A percentile compares a stretch with the other conserved stretches of the same genome.
These are phyloP conservation scores for Mormyrus proboscirostris DNA, from an alignment of 2,797 vertebrate genomes.

Conservation along the genomic window DNA sequence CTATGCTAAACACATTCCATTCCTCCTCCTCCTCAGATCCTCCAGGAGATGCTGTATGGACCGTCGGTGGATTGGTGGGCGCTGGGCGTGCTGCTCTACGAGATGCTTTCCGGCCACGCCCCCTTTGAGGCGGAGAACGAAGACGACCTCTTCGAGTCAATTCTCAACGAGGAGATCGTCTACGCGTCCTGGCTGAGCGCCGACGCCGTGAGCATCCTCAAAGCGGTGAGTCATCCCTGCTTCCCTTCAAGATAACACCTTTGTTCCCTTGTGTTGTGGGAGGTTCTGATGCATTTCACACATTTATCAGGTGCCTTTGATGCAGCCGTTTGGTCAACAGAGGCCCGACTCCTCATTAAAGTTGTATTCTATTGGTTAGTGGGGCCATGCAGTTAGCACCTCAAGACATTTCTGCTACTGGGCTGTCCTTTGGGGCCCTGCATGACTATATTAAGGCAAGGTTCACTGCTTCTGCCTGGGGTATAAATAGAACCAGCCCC, in stretches of 20 bases:
- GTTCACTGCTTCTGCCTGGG: slow-evolving; percentile 34
- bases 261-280: neutral
- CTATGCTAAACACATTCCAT: neutral
- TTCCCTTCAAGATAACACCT: neutral
- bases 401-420: slow-evolving; percentile 6
- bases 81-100: slow-evolving; percentile 88
- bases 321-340: neutral
- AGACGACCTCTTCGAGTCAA: slow-evolving; percentile 93
- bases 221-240: slow-evolving; percentile 71
- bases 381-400: neutral
- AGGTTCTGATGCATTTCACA: neutral
- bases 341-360: neutral
- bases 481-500: slow-evolving; percentile 56
- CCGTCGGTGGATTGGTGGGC: slow-evolving; percentile 98
- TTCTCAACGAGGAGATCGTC: slow-evolving; percentile 84
- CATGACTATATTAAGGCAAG: slow-evolving; percentile 63
- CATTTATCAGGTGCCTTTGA: neutral
- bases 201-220: slow-evolving; percentile 81
- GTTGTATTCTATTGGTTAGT: neutral
- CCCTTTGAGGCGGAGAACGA: slow-evolving; percentile 96
- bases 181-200: slow-evolving; percentile 86
- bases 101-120: slow-evolving; percentile 93
- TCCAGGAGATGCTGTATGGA: slow-evolving; percentile 92
- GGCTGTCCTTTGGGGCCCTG: slow-evolving; percentile 37
- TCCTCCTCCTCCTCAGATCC: slow-evolving; percentile 65